These are phyloP conservation scores for Episyrphus balteatus DNA, from an alignment of 1,140 invertebrate species.

Conservation along the genomic window DNA sequence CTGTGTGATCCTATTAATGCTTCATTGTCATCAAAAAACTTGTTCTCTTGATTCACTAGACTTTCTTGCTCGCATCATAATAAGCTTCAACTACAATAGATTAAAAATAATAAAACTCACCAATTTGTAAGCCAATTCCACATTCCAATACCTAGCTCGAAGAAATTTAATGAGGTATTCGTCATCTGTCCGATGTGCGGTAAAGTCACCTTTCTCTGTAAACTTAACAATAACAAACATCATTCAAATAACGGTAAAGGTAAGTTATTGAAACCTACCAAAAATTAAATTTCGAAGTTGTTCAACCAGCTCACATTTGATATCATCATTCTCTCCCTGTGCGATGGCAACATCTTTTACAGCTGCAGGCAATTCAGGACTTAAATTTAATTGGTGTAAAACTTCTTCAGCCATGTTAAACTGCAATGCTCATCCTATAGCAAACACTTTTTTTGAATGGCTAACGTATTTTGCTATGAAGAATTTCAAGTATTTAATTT, in stretches of 20 bases:
- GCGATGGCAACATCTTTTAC: slow-evolving; percentile 21
- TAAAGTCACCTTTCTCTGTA: slow-evolving; percentile 60
- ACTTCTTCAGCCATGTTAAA: too few relatives aligned
- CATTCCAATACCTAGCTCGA: slow-evolving; percentile 67
- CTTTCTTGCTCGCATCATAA: too few relatives aligned
- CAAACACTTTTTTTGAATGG: too few relatives aligned
- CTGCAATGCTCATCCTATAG: too few relatives aligned
- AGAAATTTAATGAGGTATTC: slow-evolving; percentile 72
- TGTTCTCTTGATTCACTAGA: too few relatives aligned
- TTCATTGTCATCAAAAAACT: too few relatives aligned
- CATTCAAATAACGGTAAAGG: not conserved
- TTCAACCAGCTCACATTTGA: slow-evolving; percentile 38
- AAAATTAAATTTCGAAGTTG: slow-evolving; percentile 65
- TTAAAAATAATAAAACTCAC: slow-evolving; percentile 41
- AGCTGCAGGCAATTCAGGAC: slow-evolving; percentile 21
- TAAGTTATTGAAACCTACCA: slow-evolving; percentile 42
- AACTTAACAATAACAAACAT: slow-evolving; percentile 8
- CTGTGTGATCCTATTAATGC: too few relatives aligned
- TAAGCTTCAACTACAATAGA: too few relatives aligned
- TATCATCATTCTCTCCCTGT: slow-evolving; percentile 45
- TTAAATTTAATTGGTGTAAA: too few relatives aligned
- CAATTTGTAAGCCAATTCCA: slow-evolving; percentile 68
- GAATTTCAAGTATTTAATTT: too few relatives aligned
- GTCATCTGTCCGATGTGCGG: slow-evolving; percentile 67
- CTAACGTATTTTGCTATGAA: too few relatives aligned